Percentiles rank a stretch among this genome's conserved stretches.
Conservation (phyloP, 2,888 invertebrate species). For the Stegophylla sp. region DNA sequence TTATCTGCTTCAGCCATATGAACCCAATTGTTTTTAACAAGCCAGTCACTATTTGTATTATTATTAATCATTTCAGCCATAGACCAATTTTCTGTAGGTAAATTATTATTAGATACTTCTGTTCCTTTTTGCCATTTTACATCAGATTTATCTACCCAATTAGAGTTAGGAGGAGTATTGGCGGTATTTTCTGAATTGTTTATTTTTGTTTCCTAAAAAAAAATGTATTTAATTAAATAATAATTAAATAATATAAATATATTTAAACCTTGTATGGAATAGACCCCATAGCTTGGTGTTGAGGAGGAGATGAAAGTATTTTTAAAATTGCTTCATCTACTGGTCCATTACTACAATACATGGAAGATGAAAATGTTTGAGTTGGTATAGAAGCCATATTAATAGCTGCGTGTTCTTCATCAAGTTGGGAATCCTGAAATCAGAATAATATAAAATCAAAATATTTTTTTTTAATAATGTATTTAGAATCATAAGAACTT, state of each 20-base stretch:
- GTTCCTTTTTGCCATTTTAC: slow-evolving; percentile 33
- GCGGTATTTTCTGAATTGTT: slow-evolving; percentile 19
- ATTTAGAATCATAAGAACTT: background rate
- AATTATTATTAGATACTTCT: slow-evolving; percentile 20
- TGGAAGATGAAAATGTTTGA: slow-evolving; percentile 43
- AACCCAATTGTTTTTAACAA: slow-evolving; percentile 45
- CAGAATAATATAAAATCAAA: background rate
- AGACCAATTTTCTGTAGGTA: slow-evolving; percentile 43
- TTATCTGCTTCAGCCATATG: slow-evolving; percentile 41
- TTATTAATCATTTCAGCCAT: slow-evolving; percentile 29
- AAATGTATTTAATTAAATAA: background rate
- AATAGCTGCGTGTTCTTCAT: slow-evolving; percentile 8
- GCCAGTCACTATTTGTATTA: slow-evolving; percentile 24
- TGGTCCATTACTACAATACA: slow-evolving; percentile 10
- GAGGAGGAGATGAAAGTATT: slow-evolving; percentile 11
- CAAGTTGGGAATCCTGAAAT: slow-evolving; percentile 47
- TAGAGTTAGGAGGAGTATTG: slow-evolving; percentile 3
- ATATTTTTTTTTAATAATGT: background rate
- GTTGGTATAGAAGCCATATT: slow-evolving; percentile 35
- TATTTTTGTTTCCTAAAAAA: slow-evolving; percentile 24
- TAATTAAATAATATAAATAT: background rate
- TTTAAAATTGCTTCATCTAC: slow-evolving; percentile 46
- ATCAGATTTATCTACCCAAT: slow-evolving; percentile 23
- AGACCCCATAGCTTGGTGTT: background rate
- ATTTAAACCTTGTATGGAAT: slow-evolving; percentile 8